phyloP scores from a whole-genome alignment of 2,113 vertebrate species.

The Caloenas nicobarica region DNA sequence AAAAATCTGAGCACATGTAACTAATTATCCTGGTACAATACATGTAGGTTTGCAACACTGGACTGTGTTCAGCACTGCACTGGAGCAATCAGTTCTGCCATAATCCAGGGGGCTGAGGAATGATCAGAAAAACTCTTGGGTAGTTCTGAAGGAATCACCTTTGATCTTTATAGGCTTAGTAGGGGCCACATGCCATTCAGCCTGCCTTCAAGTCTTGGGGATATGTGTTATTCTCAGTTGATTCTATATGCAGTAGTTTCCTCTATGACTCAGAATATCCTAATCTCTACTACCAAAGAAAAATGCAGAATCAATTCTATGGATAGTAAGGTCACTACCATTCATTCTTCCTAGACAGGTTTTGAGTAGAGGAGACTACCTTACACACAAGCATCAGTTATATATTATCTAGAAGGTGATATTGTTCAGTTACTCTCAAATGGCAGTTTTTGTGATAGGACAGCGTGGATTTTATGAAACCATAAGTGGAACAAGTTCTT shows the following conservation, averaged over 20 bases:
- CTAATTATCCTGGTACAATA: background rate
- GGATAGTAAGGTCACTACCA: background rate
- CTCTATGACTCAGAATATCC: background rate
- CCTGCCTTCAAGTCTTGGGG: background rate
- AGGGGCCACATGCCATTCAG: background rate
- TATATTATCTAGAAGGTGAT: background rate
- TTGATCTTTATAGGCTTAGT: background rate
- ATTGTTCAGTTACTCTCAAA: background rate
- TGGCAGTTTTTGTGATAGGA: background rate
- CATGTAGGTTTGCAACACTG: background rate
- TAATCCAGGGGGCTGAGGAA: background rate
- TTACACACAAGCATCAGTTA: background rate
- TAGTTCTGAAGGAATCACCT: background rate
- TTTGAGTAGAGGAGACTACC: background rate
- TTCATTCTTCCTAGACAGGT: background rate
- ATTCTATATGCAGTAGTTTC: background rate
- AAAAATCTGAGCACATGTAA: background rate
- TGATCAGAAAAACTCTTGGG: background rate
- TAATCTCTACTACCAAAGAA: background rate
- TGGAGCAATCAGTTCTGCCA: background rate
- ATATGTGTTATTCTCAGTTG: background rate
- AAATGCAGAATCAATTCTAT: background rate
- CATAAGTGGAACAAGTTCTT: background rate
- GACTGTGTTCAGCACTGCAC: background rate
- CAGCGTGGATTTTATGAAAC: background rate